A percentile compares a stretch with the other conserved stretches of the same genome.
Evolutionary conservation across 1,140 invertebrate species (phyloP).

Genomic region (Bombus fervidus): DNA sequence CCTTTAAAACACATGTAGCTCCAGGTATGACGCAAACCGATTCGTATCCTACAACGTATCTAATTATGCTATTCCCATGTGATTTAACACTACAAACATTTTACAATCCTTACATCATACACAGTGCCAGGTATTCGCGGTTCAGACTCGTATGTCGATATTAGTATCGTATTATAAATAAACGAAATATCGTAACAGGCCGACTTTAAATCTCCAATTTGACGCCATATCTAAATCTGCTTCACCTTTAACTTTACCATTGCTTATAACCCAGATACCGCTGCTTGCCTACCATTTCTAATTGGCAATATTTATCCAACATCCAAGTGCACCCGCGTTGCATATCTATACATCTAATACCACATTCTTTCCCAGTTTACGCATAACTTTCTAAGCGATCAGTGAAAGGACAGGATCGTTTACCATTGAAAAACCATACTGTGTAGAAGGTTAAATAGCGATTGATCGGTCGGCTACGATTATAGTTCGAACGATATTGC

Average conservation of each 20-base stretch:
- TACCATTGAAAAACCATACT: conserved; percentile 38
- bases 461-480: conserved; percentile 41
- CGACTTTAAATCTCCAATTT: conserved; percentile 1
- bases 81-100: neutral
- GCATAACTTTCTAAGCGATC: conserved; percentile 53
- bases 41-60: neutral
- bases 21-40: neutral
- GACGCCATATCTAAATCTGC: conserved; percentile 27
- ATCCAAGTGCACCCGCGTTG: conserved; percentile 24
- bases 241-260: neutral
- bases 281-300: neutral
- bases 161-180: conserved; percentile 13
- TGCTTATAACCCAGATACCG: conserved; percentile 3
- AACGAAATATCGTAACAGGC: neutral
- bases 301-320: conserved; percentile 24
- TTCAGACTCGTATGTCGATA: neutral
- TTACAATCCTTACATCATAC: neutral
- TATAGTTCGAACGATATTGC: conserved; percentile 41
- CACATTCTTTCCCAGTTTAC: conserved; percentile 50
- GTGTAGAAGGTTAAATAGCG: conserved; percentile 24
- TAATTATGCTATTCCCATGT: conserved; percentile 5
- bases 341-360: conserved; percentile 46
- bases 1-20: conserved; percentile 5
- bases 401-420: conserved; percentile 49
- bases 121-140: too few relatives aligned